Conservation (phyloP, 2,113 vertebrate species). For the Myxocyprinus asiaticus region DNA sequence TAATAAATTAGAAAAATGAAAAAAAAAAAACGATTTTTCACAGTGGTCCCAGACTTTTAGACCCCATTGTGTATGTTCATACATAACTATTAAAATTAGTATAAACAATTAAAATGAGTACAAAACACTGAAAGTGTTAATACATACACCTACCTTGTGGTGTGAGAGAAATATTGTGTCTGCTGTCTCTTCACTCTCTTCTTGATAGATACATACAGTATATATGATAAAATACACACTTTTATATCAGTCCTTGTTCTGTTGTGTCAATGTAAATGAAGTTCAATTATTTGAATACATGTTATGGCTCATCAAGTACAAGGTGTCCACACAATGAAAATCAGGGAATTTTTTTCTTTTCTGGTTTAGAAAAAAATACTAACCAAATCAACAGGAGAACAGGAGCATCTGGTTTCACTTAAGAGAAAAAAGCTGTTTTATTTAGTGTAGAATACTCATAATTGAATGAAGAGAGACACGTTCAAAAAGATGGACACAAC, state of each 20-base stretch:
- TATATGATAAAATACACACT: not conserved
- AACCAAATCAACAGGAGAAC: slow-evolving; percentile 17
- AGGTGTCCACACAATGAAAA: slow-evolving; percentile 16
- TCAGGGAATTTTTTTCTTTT: not conserved
- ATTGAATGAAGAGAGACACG: not conserved
- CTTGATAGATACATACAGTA: not conserved
- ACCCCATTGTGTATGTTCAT: too few relatives aligned
- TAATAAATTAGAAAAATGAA: too few relatives aligned
- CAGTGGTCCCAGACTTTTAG: too few relatives aligned
- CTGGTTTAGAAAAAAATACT: slow-evolving; percentile 17
- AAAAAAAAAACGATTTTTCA: too few relatives aligned
- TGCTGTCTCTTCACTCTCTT: not conserved
- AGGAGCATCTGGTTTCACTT: not conserved
- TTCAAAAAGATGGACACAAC: slow-evolving; percentile 6
- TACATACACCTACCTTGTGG: not conserved
- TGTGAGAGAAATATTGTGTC: not conserved
- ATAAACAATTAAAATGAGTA: too few relatives aligned
- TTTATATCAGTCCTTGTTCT: not conserved
- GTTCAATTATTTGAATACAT: slow-evolving; percentile 34
- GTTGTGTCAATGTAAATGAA: slow-evolving; percentile 4
- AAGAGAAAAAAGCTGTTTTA: not conserved
- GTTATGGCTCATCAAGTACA: slow-evolving; percentile 1
- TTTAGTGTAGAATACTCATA: not conserved
- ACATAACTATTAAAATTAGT: too few relatives aligned
- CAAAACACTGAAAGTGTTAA: too few relatives aligned